A percentile compares a stretch with the other conserved stretches of the same genome.
These are phyloP conservation scores for Pyrrhosoma nymphula DNA, from an alignment of 2,888 invertebrate genomes.

Conservation along the genomic window DNA sequence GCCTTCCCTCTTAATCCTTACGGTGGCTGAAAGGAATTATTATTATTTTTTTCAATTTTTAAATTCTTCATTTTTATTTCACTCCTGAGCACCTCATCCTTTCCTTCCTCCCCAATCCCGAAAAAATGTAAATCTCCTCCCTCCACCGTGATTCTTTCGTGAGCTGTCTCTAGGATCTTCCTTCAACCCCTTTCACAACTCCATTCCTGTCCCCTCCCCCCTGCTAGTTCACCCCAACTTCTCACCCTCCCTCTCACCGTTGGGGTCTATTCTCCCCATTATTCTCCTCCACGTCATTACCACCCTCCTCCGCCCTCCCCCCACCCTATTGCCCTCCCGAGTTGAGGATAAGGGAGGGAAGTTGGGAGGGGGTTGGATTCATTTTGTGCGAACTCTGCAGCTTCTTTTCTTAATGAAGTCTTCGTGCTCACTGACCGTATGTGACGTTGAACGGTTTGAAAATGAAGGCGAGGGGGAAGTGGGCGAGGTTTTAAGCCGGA, in stretches of 20 bases:
- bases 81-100: slow-evolving; percentile 37
- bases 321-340: neutral
- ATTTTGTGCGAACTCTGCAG: slow-evolving; percentile 56
- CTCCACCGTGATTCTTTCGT: neutral
- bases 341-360: neutral
- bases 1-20: slow-evolving; percentile 51
- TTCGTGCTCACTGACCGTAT: slow-evolving; percentile 66
- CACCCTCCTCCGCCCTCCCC: neutral
- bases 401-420: slow-evolving; percentile 66
- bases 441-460: slow-evolving; percentile 53
- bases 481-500: neutral
- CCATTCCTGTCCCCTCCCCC: too few species aligned
- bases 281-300: neutral
- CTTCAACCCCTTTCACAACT: too few species aligned
- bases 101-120: neutral
- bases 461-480: slow-evolving; percentile 1
- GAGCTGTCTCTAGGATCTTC: neutral
- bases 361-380: neutral
- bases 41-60: neutral
- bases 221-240: too few species aligned
- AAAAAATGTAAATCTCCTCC: neutral
- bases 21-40: slow-evolving; percentile 37
- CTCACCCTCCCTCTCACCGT: too few species aligned
- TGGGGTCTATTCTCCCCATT: neutral
- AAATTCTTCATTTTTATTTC: neutral